Base-by-base conservation (phyloP, 2,113 vertebrate species). In the Heliornis fulica region DNA sequence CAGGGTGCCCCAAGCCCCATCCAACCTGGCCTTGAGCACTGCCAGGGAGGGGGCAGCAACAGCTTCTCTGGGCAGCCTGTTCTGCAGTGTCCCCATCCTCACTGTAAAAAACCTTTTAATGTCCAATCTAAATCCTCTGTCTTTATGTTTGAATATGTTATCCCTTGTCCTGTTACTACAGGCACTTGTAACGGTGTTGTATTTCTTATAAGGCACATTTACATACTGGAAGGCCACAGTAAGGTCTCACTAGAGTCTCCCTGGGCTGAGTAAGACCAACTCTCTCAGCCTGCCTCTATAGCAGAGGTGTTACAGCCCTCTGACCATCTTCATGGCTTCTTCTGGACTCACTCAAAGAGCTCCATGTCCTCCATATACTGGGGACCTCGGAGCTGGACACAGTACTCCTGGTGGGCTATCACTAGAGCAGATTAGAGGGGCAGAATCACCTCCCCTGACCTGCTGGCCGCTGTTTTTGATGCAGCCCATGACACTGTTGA, bases 401-500 rank as follows among this genome's bases (percentile, higher is more conserved):
- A 57, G 46, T 11, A 46, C 21, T 46, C 20, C 46, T 21, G 36
- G 41, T 70, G 71, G 26, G 31, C 4, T 83, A 57, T 76, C 36
- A 63, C 2, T 1, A 51, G 54, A 1, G 41, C 4, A 1, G 46
- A 46, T 19, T 21, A 46, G 46, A 46, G 31, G 15, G 22, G 5
- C 9, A 77, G 48, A 70, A 74, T 74, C 38, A 0, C 28, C 34
- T 83, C 28, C 8, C 22, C 76, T 1, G 0, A 1, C 60, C 45
- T 70, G 54, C 60, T 88, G 70, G 11, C 15, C 56, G 0, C 0
- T 12, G 2, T 38, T 46, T 3, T 26, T 28, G 21, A 19, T 85
- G 54, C 46, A 76, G n/a, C 22, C 56, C 32, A 60, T 34, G 22
- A 5, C 18, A 5, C 0, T 0, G 5, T 16, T 74, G 48, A 16